Base-by-base conservation (phyloP, 2,888 invertebrate species). In the Ellobium chinense region DNA sequence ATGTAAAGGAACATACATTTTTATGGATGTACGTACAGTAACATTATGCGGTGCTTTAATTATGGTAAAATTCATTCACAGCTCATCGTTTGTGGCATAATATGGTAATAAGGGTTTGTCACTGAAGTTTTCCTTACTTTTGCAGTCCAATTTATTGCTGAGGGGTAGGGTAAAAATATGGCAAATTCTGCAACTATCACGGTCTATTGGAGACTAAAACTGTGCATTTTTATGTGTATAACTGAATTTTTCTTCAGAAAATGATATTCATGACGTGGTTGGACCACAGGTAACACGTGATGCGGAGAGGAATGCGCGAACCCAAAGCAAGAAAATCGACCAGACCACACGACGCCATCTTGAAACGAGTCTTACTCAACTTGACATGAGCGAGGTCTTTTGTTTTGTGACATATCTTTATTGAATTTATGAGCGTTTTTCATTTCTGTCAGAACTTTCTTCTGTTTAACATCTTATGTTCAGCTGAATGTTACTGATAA, bases 361-460 rank as follows among this genome's bases (percentile, higher is more conserved):
- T 78, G 83, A 85, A 82, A 76, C 58, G 34, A 76, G 66, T 27
- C 54, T 46, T 66, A 76, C 1, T 54, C 66, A 56, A 24, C n/a
- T 34, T 29, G 87, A 85, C 83, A 88, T 88, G 88, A 89, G 86
- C 86, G 87, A 88, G 88, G 88, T 88, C 81, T 70, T 58, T 70
- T 58, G 29, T 9, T 66, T 66, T 72, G 29, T 56, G 24, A 14
- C 24, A 18, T 56, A 27, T n/a, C 56, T 78, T 78, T 75, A 29
- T 18, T 62, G 72, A 34, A n/a, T 34, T 68, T 78, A 82, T 54
- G 21, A 12, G 4, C 29, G 46, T 65, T n/a, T n/a, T n/a, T n/a
- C n/a, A n/a, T n/a, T n/a, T n/a, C n/a, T n/a, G n/a, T n/a, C n/a
- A n/a, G n/a, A n/a, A n/a, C n/a, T n/a, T n/a, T n/a, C n/a, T n/a